Base-by-base conservation (phyloP, 2,797 vertebrate species). In the Halcyon chelicuti region DNA sequence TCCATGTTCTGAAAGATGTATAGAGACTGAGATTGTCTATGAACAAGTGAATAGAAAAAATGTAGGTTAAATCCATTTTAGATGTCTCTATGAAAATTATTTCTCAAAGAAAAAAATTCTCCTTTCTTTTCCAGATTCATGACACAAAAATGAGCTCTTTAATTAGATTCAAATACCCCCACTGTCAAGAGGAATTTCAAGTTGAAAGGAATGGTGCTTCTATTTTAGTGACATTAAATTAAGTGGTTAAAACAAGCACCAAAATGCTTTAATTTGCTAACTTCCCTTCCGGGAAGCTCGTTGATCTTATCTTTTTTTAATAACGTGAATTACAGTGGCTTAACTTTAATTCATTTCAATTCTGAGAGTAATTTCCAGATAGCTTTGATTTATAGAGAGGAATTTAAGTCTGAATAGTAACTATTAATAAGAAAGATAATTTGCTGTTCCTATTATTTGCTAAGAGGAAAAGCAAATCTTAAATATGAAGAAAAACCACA, bases 311-410 rank as follows among this genome's bases (percentile, higher is more conserved):
- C 61, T 73, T 75, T 71, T 72, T 75, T 71, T 72, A 72, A 89
- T 90, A 94, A n/a, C 21, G 5, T 49, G 85, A 81, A 78, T 94
- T 94, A 90, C 5, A 72, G 51, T 86, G 87, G 35, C 54, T 84
- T 94, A 90, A 81, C 62, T 93, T 86, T 28, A 74, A 91, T 85
- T 92, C 21, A 70, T 68, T 81, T 90, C 35, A 70, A 4, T 94
- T 88, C 65, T 75, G 70, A 62, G 23, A 74, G 25, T 89, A 7
- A 58, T 68, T 91, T 94, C 42, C n/a, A 84, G 55, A 60, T 92
- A 62, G 78, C 52, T 74, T 92, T 87, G 78, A 81, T 95, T 90
- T 76, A 73, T 51, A 54, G 39, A n/a, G n/a, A 75, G 42, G 42
- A n/a, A 47, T 73, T 86, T 91, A 5, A 26, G 20, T 73, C 75